These are phyloP conservation scores for Chlorodrepanis virens DNA, from an alignment of 2,113 vertebrate genomes.

Conservation along the genomic window DNA sequence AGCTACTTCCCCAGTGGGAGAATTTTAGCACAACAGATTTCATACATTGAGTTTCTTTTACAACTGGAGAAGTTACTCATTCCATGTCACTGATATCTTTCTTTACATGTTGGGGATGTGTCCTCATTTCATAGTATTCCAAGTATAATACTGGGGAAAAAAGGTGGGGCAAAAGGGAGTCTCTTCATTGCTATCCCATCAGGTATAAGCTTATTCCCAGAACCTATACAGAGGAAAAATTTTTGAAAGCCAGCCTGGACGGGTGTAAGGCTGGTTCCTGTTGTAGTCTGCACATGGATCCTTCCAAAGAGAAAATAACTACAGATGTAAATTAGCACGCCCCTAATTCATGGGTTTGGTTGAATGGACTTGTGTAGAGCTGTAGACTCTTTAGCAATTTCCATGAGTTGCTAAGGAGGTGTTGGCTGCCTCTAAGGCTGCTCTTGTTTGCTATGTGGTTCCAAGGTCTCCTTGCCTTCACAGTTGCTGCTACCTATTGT, in stretches of 20 bases:
- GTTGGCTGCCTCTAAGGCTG: background rate
- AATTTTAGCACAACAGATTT: background rate
- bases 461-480: background rate
- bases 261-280: background rate
- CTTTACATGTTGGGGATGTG: background rate
- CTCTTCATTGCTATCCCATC: background rate
- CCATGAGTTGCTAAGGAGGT: background rate
- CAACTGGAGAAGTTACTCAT: background rate
- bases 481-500: background rate
- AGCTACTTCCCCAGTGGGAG: background rate
- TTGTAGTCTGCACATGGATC: background rate
- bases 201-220: background rate
- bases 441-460: background rate
- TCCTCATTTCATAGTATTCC: background rate
- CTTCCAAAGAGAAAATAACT: background rate
- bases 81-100: rapidly evolving
- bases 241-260: background rate
- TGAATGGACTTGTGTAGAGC: background rate
- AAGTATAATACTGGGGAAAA: background rate
- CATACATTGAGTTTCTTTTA: background rate
- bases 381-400: background rate
- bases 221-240: background rate
- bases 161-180: background rate
- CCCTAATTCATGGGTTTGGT: background rate
- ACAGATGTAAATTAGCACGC: background rate